Conservation (phyloP, 2,797 vertebrate species). For the Melanotaenia maccullochi region DNA sequence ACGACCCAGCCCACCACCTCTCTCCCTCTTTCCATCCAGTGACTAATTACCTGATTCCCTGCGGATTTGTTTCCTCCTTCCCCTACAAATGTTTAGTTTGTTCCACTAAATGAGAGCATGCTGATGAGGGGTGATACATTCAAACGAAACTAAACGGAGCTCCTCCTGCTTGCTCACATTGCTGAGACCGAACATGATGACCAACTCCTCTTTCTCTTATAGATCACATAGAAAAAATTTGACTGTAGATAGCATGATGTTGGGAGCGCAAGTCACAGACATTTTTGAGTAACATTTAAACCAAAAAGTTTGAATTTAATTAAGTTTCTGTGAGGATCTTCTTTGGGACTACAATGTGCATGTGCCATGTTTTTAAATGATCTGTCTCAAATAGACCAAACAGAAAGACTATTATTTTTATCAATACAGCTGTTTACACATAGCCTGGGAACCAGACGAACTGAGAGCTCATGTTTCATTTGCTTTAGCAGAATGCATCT, state of each 20-base stretch:
- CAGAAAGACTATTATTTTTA: conserved; percentile 7
- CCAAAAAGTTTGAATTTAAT: not conserved
- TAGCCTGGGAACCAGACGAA: conserved; percentile 10
- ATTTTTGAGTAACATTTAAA: not conserved
- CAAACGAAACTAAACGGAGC: conserved; percentile 54
- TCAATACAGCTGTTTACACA: conserved; percentile 12
- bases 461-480: conserved; percentile 7
- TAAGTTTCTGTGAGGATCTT: not conserved
- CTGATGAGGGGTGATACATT: conserved; percentile 63
- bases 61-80: conserved; percentile 74
- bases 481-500: conserved; percentile 13
- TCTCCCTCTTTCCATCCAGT: conserved; percentile 55
- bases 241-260: too few relatives aligned
- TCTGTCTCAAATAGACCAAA: not conserved
- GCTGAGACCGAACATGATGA: conserved; percentile 1
- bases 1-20: conserved; percentile 54
- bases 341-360: not conserved
- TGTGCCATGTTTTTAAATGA: not conserved
- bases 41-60: conserved; percentile 78
- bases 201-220: not conserved
- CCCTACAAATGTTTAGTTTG: conserved; percentile 70
- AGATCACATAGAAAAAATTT: not conserved
- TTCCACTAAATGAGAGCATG: conserved; percentile 71
- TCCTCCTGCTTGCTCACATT: conserved; percentile 15
- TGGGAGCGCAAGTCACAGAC: too few relatives aligned